Evolutionary conservation across 2,797 vertebrate genomes (phyloP).

Genomic region (Ataeniobius toweri): DNA sequence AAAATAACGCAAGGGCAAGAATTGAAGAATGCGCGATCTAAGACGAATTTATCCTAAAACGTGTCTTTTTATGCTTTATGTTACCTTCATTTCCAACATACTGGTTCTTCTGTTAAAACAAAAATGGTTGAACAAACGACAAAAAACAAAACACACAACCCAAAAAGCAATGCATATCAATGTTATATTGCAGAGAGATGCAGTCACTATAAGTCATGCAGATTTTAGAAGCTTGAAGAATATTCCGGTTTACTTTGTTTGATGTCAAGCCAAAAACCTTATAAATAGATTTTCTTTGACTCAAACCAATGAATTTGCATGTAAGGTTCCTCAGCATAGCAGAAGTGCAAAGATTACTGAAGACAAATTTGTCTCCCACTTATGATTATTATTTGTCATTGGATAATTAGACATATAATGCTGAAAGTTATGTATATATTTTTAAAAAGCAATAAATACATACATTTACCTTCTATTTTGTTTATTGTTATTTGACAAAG

Average conservation of each 20-base stretch:
- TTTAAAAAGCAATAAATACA: background rate
- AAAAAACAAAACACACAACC: background rate
- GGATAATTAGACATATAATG: background rate
- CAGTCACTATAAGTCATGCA: too few species aligned
- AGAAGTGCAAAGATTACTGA: too few species aligned
- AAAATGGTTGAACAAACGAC: too few species aligned
- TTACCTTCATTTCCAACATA: too few species aligned
- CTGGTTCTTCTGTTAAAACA: too few species aligned
- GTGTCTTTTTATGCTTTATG: too few species aligned
- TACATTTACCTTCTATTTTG: background rate
- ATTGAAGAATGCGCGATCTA: background rate
- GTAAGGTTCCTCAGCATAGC: too few species aligned
- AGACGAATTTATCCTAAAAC: background rate
- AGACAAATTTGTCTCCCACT: too few species aligned
- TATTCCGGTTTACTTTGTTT: too few species aligned
- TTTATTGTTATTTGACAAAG: background rate
- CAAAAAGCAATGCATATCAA: too few species aligned
- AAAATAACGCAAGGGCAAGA: constrained; percentile 14
- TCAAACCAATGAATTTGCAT: too few species aligned
- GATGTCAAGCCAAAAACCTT: background rate
- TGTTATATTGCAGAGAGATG: too few species aligned
- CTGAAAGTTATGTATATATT: background rate
- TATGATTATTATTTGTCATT: background rate
- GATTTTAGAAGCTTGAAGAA: background rate
- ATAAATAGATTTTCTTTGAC: background rate